Conservation (phyloP, 2,113 vertebrate species). For the Mustela lutreola region DNA sequence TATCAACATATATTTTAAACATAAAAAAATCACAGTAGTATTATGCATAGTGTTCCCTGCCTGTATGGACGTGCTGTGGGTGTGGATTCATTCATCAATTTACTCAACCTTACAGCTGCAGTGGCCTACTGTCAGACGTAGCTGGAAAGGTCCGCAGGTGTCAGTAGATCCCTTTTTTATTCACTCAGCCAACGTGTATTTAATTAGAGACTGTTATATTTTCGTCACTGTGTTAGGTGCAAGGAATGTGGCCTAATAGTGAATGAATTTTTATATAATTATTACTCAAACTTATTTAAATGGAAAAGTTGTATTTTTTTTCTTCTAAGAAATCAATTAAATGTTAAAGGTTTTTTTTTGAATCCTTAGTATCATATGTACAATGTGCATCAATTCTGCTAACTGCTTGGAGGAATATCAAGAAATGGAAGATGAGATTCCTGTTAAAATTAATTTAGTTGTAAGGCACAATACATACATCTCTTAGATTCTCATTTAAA, state of each 20-base stretch:
- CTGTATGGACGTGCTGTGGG: not conserved
- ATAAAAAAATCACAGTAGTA: not conserved
- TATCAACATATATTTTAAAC: not conserved
- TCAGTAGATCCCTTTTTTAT: not conserved
- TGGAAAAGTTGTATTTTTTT: not conserved
- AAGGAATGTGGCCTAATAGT: not conserved
- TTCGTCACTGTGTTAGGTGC: not conserved
- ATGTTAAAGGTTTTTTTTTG: not conserved
- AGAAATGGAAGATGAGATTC: not conserved
- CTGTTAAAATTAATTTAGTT: not conserved
- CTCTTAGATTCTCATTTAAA: not conserved
- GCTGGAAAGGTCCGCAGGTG: not conserved
- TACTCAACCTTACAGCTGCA: not conserved
- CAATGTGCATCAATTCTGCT: not conserved
- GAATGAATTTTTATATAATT: not conserved
- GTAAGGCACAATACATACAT: not conserved
- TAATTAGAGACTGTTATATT: not conserved
- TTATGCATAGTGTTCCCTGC: not conserved
- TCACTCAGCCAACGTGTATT: not conserved
- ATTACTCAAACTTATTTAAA: not conserved
- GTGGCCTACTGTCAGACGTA: not conserved
- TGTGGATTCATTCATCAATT: not conserved
- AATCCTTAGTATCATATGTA: not conserved
- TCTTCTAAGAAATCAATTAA: not conserved
- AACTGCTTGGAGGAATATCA: conserved; percentile 15